These are phyloP conservation scores for Xyrauchen texanus DNA, from an alignment of 2,113 vertebrate species.

Conservation along the genomic window DNA sequence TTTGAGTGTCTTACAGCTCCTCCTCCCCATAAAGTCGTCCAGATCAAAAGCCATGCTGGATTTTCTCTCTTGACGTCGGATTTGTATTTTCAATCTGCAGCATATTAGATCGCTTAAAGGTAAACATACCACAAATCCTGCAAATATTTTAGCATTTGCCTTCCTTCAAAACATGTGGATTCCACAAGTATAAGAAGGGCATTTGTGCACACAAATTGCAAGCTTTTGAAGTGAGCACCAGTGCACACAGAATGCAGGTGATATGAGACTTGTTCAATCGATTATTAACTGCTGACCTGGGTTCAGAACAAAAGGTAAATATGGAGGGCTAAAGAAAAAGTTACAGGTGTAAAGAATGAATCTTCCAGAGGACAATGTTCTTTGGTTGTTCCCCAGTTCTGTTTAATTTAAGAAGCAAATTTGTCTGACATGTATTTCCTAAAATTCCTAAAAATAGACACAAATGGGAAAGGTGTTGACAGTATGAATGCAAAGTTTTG, in stretches of 20 bases:
- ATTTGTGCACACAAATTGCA: not conserved
- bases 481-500: too few relatives aligned
- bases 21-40: not conserved
- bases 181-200: conserved; percentile 12
- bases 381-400: too few relatives aligned
- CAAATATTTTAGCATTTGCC: not conserved
- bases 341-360: not conserved
- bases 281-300: not conserved
- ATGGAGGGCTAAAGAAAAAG: not conserved
- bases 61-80: conserved; percentile 29
- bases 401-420: too few relatives aligned
- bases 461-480: too few relatives aligned
- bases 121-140: conserved; percentile 21
- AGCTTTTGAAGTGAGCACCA: not conserved
- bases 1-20: not conserved
- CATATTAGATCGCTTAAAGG: conserved; percentile 22
- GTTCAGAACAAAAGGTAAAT: conserved; percentile 4
- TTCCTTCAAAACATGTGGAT: not conserved
- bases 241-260: not conserved
- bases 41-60: conserved; percentile 31
- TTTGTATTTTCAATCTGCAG: conserved; percentile 33
- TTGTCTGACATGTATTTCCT: too few relatives aligned
- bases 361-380: not conserved
- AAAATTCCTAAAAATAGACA: too few relatives aligned
- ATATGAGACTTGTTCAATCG: not conserved